A percentile compares a stretch with the other conserved stretches of the same genome.
Evolutionary conservation across 2,888 invertebrate genomes (phyloP).

Genomic region (Achlya flavicornis): DNA sequence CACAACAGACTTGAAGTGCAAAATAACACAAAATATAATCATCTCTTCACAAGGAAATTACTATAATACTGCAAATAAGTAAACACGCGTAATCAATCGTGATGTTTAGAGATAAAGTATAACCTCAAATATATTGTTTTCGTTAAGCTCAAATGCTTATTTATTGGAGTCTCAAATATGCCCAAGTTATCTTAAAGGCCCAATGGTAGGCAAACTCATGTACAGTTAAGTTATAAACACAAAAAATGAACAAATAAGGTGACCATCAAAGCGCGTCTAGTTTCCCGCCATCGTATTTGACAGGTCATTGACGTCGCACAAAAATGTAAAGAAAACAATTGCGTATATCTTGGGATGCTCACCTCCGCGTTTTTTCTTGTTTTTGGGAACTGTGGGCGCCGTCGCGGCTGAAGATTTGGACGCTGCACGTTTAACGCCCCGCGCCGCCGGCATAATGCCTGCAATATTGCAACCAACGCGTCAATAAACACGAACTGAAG

Average conservation of each 20-base stretch:
- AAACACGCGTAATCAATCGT: background rate
- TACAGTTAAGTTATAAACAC: constrained; percentile 39
- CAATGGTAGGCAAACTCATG: constrained; percentile 17
- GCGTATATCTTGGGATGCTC: constrained; percentile 51
- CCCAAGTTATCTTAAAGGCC: constrained; percentile 17
- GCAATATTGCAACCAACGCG: constrained; percentile 78
- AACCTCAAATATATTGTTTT: constrained; percentile 41
- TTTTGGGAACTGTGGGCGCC: constrained; percentile 69
- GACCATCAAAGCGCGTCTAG: constrained; percentile 46
- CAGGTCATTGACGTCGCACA: constrained; percentile 80
- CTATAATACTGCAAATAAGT: background rate
- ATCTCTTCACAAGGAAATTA: background rate
- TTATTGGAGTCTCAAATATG: constrained; percentile 29
- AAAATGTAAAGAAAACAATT: constrained; percentile 79
- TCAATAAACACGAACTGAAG: constrained; percentile 70
- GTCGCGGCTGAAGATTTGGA: constrained; percentile 69
- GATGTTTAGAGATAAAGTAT: constrained; percentile 13
- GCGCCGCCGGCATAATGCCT: constrained; percentile 81
- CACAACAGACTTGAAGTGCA: background rate
- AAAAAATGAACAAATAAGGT: constrained; percentile 33
- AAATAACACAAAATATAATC: background rate
- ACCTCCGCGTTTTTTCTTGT: constrained; percentile 81
- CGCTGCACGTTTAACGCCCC: constrained; percentile 79
- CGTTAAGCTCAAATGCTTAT: constrained; percentile 20
- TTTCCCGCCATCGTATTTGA: constrained; percentile 82